These are phyloP conservation scores for Darevskia nairensis DNA, from an alignment of 2,797 vertebrate species.

Conservation along the genomic window DNA sequence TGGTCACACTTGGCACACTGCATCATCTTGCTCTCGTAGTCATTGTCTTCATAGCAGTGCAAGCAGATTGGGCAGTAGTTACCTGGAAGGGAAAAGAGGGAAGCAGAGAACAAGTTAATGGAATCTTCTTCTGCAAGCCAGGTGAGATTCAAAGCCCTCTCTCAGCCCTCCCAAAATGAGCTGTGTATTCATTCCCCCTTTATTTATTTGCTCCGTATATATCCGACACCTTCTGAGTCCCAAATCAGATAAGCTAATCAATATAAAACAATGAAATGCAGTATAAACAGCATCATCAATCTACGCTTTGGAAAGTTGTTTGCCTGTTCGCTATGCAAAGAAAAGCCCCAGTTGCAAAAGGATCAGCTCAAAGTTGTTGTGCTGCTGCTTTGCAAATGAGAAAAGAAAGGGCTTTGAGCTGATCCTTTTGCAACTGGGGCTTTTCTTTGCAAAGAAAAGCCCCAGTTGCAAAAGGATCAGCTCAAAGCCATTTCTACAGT, in stretches of 20 bases:
- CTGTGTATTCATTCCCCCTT: background rate
- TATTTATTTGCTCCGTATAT: background rate
- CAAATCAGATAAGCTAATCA: background rate
- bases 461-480: too few relatives aligned
- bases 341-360: too few relatives aligned
- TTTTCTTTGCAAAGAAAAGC: too few relatives aligned
- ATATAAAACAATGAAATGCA: background rate
- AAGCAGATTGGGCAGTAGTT: constrained; percentile 95
- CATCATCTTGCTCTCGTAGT: constrained; percentile 96
- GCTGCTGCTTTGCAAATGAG: too few relatives aligned
- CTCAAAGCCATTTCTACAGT: too few relatives aligned
- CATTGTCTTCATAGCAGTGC: constrained; percentile 94
- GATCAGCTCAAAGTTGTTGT: too few relatives aligned
- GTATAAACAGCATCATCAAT: background rate
- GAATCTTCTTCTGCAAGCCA: too few relatives aligned
- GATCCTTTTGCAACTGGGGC: too few relatives aligned
- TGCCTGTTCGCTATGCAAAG: too few relatives aligned
- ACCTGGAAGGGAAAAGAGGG: constrained; percentile 73
- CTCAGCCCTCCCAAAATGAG: background rate
- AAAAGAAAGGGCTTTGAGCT: too few relatives aligned
- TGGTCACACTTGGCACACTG: constrained; percentile 93
- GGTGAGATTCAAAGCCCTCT: background rate
- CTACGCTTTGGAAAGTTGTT: too few relatives aligned
- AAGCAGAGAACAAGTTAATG: background rate
- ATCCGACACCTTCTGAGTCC: background rate